Evolutionary conservation across 2,113 vertebrate genomes (phyloP).

Genomic region (Tragelaphus strepsiceros): DNA sequence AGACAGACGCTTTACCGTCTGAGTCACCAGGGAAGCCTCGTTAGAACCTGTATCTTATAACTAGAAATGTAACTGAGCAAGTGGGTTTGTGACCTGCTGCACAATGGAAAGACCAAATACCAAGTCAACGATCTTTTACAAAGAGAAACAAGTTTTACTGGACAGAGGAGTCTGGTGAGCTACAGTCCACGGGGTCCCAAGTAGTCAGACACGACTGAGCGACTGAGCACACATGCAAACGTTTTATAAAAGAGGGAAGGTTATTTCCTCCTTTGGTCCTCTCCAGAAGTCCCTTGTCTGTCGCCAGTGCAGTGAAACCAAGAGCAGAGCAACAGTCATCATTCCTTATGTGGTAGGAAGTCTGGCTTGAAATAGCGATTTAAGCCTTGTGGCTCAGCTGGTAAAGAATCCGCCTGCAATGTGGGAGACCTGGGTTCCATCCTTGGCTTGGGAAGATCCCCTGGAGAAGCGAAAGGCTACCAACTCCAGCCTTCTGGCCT

Average conservation of each 20-base stretch:
- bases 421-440: neutral
- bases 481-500: neutral
- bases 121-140: neutral
- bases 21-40: neutral
- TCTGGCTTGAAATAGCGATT: neutral
- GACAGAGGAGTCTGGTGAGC: neutral
- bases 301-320: neutral
- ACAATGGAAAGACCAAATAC: neutral
- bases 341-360: neutral
- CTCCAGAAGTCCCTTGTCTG: neutral
- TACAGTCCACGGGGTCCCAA: neutral
- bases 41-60: neutral
- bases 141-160: neutral
- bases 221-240: neutral
- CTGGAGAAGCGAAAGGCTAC: neutral
- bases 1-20: neutral
- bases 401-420: neutral
- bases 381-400: neutral
- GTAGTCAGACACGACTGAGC: neutral
- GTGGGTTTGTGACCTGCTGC: neutral
- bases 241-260: neutral
- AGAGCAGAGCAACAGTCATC: neutral
- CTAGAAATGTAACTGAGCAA: neutral
- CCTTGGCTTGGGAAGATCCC: neutral
- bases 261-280: neutral